Percentiles rank a stretch among this genome's conserved stretches.
Conservation (phyloP, 2,888 invertebrate genomes). For the Tipula confusa region DNA sequence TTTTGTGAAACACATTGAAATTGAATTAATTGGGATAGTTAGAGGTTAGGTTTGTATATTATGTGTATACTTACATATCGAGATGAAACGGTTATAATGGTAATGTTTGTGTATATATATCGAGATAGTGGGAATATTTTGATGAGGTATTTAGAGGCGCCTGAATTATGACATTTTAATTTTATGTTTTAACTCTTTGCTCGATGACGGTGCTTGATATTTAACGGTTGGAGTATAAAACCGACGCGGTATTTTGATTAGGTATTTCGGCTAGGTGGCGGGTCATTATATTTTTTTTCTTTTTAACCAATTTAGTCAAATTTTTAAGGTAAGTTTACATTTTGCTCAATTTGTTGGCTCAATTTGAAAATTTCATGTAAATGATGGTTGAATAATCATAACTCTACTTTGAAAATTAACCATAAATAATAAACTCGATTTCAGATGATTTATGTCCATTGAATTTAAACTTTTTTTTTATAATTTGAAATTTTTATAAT, state of each 20-base stretch:
- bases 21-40: slow-evolving; percentile 9
- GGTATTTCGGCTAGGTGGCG: too few relatives aligned
- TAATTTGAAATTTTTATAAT: too few relatives aligned
- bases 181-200: background rate
- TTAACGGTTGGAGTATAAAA: background rate
- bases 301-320: too few relatives aligned
- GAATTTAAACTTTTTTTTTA: too few relatives aligned
- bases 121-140: background rate
- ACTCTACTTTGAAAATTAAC: too few relatives aligned
- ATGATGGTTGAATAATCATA: too few relatives aligned
- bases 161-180: slow-evolving; percentile 20
- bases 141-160: slow-evolving; percentile 20
- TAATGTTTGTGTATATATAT: background rate
- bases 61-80: background rate
- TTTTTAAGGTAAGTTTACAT: too few relatives aligned
- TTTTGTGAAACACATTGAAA: slow-evolving; percentile 12
- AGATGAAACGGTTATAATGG: background rate
- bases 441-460: too few relatives aligned
- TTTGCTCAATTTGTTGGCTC: too few relatives aligned
- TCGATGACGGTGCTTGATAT: background rate
- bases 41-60: background rate
- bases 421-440: too few relatives aligned
- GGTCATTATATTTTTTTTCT: too few relatives aligned
- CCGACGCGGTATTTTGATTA: background rate
- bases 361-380: too few relatives aligned